Conservation (phyloP, 2,113 vertebrate genomes). For the Acanthisitta chloris region DNA sequence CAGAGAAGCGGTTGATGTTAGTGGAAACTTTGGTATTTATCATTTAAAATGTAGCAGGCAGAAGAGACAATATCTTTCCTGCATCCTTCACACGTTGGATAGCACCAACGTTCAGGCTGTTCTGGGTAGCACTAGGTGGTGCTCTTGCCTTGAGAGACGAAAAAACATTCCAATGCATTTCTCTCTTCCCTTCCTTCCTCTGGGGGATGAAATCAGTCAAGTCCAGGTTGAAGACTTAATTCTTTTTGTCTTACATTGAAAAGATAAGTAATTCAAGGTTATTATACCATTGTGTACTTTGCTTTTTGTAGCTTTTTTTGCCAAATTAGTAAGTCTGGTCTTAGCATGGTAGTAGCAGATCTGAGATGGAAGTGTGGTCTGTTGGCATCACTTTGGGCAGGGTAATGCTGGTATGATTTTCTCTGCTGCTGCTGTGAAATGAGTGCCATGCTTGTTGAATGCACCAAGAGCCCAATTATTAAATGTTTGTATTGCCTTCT, state of each 20-base stretch:
- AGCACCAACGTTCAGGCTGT: not conserved
- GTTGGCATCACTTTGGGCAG: not conserved
- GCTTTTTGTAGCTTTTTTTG: not conserved
- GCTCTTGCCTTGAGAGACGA: slow-evolving; percentile 14
- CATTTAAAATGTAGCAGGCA: not conserved
- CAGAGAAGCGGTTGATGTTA: too few species aligned
- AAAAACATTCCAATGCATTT: not conserved
- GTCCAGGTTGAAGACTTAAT: not conserved
- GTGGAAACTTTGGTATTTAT: not conserved
- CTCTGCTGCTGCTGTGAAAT: not conserved
- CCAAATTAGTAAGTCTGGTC: not conserved
- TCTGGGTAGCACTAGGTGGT: slow-evolving; percentile 61
- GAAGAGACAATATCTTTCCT: not conserved
- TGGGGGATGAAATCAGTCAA: not conserved
- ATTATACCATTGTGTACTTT: not conserved
- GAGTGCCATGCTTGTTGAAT: not conserved
- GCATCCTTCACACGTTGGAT: not conserved
- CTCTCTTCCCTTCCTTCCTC: not conserved
- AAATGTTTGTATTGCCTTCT: not conserved
- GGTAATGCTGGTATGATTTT: not conserved
- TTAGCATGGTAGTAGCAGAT: not conserved
- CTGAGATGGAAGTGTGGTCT: not conserved
- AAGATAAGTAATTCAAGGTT: not conserved
- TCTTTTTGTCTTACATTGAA: not conserved
- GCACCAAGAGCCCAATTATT: not conserved